Base-by-base conservation (phyloP, 2,113 vertebrate genomes). In the Tetraodon nigroviridis region DNA sequence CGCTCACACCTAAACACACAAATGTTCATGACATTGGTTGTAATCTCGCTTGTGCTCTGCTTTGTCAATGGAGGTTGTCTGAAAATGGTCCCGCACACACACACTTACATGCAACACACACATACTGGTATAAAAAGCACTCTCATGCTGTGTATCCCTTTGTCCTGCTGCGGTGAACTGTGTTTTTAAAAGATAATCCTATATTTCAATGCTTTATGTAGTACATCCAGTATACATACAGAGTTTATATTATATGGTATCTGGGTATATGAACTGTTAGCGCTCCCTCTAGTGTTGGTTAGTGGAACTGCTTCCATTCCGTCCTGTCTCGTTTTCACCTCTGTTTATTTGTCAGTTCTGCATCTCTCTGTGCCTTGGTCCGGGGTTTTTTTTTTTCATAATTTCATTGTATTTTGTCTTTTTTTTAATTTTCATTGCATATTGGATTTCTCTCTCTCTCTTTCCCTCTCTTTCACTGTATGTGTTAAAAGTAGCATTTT, bases 281-380 rank as follows among this genome's bases (percentile, higher is more conserved):
- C 78, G 77, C 82, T 69, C 77, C 72, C 69, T 79, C 80, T 83
- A 82, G 68, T 83, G 79, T 85, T 71, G 73, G 69, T 73, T 80
- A 76, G 71, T 86, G 68, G 73, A 77, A 78, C 59, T 81, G 78
- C 74, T 80, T 74, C 66, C 63, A 76, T 65, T 76, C 63, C 51
- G 67, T 51, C 49, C 67, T 55, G 7, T 59, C 40, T 45, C 19
- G 70, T 41, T 70, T 37, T 40, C 15, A 16, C 19, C 20, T 52
- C 60, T 55, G 45, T 29, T 19, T 61, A 55, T 82, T 49, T 61
- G 51, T 76, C 71, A 52, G 66, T 61, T 81, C 67, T 80, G 64
- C 81, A 86, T 79, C 70, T 86, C 75, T 85, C 68, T 80, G 87
- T 86, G 87, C 87, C 87, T 89, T 87, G 51, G 62, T 83, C 72